Evolutionary conservation across 2,888 invertebrate genomes (phyloP).

Genomic region (Nymphalis polychloros): DNA sequence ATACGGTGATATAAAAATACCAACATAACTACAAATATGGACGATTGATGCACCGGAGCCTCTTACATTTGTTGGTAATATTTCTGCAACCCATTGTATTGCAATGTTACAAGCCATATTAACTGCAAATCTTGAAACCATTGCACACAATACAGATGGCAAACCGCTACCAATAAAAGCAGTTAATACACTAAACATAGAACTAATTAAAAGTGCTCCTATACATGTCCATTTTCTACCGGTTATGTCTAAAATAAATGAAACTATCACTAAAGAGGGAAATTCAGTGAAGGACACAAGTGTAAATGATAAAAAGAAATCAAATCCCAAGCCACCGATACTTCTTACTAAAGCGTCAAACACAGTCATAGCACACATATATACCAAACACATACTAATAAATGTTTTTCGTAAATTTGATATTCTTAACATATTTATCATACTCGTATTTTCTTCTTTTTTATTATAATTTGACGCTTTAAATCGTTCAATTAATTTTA

Average conservation of each 20-base stretch:
- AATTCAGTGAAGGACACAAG: slow-evolving; percentile 64
- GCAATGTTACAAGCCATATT: slow-evolving; percentile 58
- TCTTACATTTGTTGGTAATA: slow-evolving; percentile 63
- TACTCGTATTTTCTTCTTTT: slow-evolving; percentile 42
- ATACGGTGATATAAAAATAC: slow-evolving; percentile 61
- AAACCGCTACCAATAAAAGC: slow-evolving; percentile 54
- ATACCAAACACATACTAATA: slow-evolving; percentile 55
- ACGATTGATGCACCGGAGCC: slow-evolving; percentile 59
- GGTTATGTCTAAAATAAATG: slow-evolving; percentile 57
- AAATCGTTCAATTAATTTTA: slow-evolving; percentile 54
- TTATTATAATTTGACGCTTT: slow-evolving; percentile 41
- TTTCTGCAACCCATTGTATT: slow-evolving; percentile 64
- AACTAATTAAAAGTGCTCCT: slow-evolving; percentile 44
- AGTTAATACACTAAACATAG: slow-evolving; percentile 54
- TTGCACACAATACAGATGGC: slow-evolving; percentile 59
- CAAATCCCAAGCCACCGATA: slow-evolving; percentile 55
- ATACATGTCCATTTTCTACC: slow-evolving; percentile 60
- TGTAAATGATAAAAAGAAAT: slow-evolving; percentile 66
- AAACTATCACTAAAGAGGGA: slow-evolving; percentile 58
- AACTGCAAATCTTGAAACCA: slow-evolving; percentile 59
- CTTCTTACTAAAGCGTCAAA: slow-evolving; percentile 63
- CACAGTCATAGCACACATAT: slow-evolving; percentile 54
- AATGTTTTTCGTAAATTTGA: slow-evolving; percentile 55
- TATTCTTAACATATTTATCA: slow-evolving; percentile 53
- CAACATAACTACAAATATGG: slow-evolving; percentile 55